These are phyloP conservation scores for Cryptoprocta ferox DNA, from an alignment of 2,797 vertebrate species.

Conservation along the genomic window DNA sequence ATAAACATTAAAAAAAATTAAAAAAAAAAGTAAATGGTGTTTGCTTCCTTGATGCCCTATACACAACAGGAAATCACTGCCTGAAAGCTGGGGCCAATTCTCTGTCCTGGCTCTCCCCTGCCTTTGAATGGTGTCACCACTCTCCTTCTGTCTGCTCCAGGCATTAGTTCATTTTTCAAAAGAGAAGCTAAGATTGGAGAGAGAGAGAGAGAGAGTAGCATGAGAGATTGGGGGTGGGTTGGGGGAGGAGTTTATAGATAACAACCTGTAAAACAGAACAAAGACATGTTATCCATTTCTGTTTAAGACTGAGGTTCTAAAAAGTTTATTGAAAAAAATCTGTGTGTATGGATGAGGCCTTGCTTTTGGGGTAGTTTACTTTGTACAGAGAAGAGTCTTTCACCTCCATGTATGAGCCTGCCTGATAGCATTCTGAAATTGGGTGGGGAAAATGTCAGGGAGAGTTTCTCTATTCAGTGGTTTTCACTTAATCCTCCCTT, in stretches of 20 bases:
- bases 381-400: not conserved
- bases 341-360: not conserved
- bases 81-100: not conserved
- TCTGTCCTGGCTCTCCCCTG: not conserved
- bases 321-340: not conserved
- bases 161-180: slow-evolving; percentile 1
- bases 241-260: not conserved
- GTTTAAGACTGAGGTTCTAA: not conserved
- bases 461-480: not conserved
- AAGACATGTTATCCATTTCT: not conserved
- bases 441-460: not conserved
- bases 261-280: slow-evolving; percentile 59
- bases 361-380: not conserved
- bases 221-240: not conserved
- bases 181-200: not conserved
- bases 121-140: not conserved
- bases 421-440: not conserved
- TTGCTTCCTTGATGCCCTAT: not conserved
- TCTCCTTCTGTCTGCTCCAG: not conserved
- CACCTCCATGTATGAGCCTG: not conserved
- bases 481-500: not conserved
- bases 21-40: not conserved
- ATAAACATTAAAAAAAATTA: no score
- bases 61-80: not conserved
- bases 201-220: not conserved